These are phyloP conservation scores for Microtus ochrogaster DNA, from an alignment of 2,113 vertebrate species.

Conservation along the genomic window DNA sequence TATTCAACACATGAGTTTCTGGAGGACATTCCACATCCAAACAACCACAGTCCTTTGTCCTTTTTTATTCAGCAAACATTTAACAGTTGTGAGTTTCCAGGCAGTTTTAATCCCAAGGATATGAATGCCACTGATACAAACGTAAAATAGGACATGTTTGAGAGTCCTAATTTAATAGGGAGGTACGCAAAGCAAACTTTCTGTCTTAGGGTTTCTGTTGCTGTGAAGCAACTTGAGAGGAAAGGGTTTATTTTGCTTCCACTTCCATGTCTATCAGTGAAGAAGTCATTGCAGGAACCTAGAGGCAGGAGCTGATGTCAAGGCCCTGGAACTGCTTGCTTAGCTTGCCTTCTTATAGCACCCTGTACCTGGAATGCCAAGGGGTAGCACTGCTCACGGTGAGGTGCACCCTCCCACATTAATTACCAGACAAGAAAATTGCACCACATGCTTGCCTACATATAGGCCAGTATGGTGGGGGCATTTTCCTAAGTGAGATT, in stretches of 20 bases:
- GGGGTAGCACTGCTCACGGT: background rate
- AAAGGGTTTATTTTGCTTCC: background rate
- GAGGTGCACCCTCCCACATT: too few relatives aligned
- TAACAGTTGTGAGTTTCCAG: background rate
- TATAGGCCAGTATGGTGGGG: background rate
- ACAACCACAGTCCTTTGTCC: background rate
- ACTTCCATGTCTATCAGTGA: background rate
- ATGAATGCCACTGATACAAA: background rate
- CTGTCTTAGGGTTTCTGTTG: background rate
- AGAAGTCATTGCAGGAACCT: background rate
- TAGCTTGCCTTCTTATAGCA: background rate
- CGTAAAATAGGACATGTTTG: background rate
- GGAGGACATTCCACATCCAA: too few relatives aligned
- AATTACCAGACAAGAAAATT: background rate
- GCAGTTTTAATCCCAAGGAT: constrained; percentile 18
- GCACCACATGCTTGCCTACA: background rate
- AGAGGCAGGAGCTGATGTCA: background rate
- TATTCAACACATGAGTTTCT: background rate
- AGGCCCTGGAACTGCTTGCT: background rate
- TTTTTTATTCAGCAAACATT: constrained; percentile 53
- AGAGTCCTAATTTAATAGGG: background rate
- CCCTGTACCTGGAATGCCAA: background rate
- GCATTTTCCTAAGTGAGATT: background rate
- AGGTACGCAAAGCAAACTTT: background rate
- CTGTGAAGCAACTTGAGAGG: background rate